Evolutionary conservation across 2,113 vertebrate species (phyloP).

Genomic region (Thermophis baileyi): DNA sequence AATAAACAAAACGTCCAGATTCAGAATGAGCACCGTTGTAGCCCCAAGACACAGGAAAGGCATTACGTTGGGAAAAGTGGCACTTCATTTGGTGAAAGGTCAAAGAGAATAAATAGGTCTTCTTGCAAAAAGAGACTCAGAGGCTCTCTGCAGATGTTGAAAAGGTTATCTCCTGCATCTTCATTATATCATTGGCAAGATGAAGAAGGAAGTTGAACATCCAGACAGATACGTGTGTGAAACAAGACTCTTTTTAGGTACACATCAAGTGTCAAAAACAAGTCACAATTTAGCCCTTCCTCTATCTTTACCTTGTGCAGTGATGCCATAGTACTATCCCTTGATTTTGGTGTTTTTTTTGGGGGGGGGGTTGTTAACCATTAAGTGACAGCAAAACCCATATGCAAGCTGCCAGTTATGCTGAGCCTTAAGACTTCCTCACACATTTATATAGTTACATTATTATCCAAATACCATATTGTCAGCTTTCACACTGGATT

Average conservation of each 20-base stretch:
- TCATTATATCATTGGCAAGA: not conserved
- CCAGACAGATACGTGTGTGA: not conserved
- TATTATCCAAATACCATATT: slow-evolving; percentile 44
- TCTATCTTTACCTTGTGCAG: not conserved
- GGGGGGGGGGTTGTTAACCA: no score
- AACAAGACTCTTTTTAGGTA: not conserved
- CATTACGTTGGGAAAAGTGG: not conserved
- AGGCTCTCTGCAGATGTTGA: not conserved
- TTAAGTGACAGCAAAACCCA: slow-evolving; percentile 12
- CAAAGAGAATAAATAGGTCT: no score
- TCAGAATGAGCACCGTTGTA: not conserved
- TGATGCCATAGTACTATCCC: not conserved
- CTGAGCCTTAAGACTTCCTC: slow-evolving; percentile 38
- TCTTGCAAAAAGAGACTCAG: not conserved
- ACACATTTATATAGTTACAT: slow-evolving; percentile 50
- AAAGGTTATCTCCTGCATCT: not conserved
- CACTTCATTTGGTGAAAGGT: not conserved
- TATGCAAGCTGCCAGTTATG: slow-evolving; percentile 33
- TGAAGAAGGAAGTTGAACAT: not conserved
- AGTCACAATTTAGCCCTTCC: not conserved
- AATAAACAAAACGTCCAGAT: not conserved
- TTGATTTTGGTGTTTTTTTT: no score
- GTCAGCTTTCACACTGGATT: slow-evolving; percentile 37
- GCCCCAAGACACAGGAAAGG: not conserved
- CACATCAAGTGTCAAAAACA: not conserved